Evolutionary conservation across 1,140 invertebrate species (phyloP).

Genomic region (Pogonomyrmex californicus): DNA sequence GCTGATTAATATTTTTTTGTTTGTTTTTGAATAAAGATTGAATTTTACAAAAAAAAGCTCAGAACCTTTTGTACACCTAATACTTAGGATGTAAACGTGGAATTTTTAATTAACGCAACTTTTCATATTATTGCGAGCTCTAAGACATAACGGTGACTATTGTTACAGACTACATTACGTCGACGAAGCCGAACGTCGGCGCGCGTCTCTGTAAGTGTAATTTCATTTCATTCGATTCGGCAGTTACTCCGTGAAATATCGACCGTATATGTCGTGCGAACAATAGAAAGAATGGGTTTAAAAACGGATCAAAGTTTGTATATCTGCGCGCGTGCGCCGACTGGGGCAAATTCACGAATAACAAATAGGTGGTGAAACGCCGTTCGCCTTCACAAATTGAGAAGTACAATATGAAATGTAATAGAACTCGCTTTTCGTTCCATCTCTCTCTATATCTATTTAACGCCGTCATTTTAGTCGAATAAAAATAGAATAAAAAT

Average conservation of each 20-base stretch:
- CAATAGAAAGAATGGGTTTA: slow-evolving; percentile 34
- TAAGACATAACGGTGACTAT: slow-evolving; percentile 9
- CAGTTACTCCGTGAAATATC: slow-evolving; percentile 33
- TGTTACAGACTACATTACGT: slow-evolving; percentile 25
- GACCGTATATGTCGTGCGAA: slow-evolving; percentile 12
- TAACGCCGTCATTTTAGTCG: not conserved
- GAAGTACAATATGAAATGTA: not conserved
- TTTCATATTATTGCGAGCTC: not conserved
- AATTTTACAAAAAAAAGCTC: too few relatives aligned
- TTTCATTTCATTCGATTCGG: slow-evolving; percentile 46
- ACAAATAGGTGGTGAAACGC: slow-evolving; percentile 27
- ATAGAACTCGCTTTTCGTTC: not conserved
- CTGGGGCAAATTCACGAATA: slow-evolving; percentile 8
- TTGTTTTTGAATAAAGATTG: too few relatives aligned
- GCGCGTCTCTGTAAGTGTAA: slow-evolving; percentile 29
- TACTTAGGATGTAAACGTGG: not conserved
- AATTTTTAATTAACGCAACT: slow-evolving; percentile 44
- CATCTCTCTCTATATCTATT: not conserved
- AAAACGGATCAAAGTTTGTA: slow-evolving; percentile 47
- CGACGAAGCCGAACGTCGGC: not conserved
- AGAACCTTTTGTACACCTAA: too few relatives aligned
- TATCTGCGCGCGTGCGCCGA: not conserved
- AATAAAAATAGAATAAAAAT: slow-evolving; percentile 7
- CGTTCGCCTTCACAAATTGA: not conserved
- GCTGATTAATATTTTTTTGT: too few relatives aligned